phyloP scores from a whole-genome alignment of 2,797 vertebrate species.

The Sebastes matsubarae region DNA sequence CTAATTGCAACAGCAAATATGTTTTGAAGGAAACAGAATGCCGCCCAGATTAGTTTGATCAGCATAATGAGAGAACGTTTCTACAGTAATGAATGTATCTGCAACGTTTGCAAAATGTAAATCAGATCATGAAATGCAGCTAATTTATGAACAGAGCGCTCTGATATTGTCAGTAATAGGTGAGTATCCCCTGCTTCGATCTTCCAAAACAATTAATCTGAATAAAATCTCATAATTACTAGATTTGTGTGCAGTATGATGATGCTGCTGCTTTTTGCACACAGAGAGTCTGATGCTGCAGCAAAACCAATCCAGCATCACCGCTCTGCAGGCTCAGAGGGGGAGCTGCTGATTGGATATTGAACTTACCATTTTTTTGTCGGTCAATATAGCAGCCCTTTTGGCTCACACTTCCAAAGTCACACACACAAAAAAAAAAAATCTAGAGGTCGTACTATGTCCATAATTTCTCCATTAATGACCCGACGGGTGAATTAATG shows the following conservation, averaged over 20 bases:
- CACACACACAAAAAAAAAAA: neutral
- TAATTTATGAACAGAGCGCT: neutral
- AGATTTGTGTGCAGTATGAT: neutral
- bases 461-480: neutral
- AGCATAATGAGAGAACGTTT: constrained; percentile 4
- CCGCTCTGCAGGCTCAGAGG: neutral
- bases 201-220: neutral
- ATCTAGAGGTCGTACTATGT: neutral
- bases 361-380: neutral
- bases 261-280: neutral
- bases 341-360: constrained; percentile 12
- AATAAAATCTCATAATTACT: neutral
- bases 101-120: constrained; percentile 12
- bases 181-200: neutral
- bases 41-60: neutral
- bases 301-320: neutral
- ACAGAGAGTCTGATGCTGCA: neutral
- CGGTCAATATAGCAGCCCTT: neutral
- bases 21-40: neutral
- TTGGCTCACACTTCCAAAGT: neutral
- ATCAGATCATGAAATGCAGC: neutral
- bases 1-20: neutral
- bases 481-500: neutral
- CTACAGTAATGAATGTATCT: neutral
- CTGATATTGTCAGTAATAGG: neutral